Evolutionary conservation across 2,797 vertebrate species (phyloP), one percentile per base, ranked within the genome.

Genomic region (Pampus argenteus): DNA sequence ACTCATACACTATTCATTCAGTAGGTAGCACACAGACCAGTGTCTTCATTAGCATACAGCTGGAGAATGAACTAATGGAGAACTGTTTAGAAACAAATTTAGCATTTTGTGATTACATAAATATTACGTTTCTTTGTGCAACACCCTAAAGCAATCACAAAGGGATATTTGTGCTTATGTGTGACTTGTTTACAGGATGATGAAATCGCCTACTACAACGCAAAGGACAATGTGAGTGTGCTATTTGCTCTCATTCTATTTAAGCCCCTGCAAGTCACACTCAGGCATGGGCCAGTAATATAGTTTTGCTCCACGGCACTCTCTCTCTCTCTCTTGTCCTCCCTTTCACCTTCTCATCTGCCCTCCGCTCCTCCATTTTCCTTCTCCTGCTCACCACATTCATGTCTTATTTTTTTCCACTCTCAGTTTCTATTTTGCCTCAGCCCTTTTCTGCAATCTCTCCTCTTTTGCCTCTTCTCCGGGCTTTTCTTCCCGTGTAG

Each of bases 201-300:
- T 66, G 96, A 97, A 87, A 96, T 97, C 47, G 89, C 95, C 71
- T 98, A 98, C 91, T 98, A 97, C 92, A 98, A 98, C 56, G 95
- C 97, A 85, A 98, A 98, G 87, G 96, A 98, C 95, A 97, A 96
- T 62, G 95, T 94, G 68, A 94, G 94, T 88, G 72, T 62, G 17
- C 48, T 48, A 26, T 85, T 74, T 69, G 26, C 29, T 70, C 58
- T 75, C 18, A 54, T 66, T 73, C 68, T 50, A 14, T 68, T 74
- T 72, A 65, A 51, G 17, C 64, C 29, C 45, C 13, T 25, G 25
- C 61, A 61, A 71, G 76, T 82, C 77, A 74, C 62, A 60, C 45
- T 42, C 47, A 25, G 59, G 82, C 74, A 73, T 8, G 29, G 13
- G 29, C 40, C 23, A 31, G 44, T 73, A n/a, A 82, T 69, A 45